Percentiles rank a stretch among this genome's conserved stretches.
These are phyloP conservation scores for Brachyptera putata DNA, from an alignment of 2,888 invertebrate genomes.

Conservation along the genomic window DNA sequence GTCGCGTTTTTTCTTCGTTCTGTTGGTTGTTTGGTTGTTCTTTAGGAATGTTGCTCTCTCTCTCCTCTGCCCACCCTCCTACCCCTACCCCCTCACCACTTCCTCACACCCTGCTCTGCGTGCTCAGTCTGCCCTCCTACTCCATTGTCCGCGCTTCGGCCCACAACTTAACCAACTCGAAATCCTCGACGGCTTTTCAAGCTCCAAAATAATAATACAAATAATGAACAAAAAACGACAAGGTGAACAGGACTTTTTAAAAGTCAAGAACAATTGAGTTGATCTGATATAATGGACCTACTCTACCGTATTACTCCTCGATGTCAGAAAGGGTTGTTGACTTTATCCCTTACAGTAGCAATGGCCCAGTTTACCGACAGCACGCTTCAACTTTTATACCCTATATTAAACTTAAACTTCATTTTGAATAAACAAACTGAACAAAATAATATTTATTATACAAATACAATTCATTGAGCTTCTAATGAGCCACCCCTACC, in stretches of 20 bases:
- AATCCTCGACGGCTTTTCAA: not conserved
- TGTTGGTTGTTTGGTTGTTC: not conserved
- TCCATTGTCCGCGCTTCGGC: conserved; percentile 4
- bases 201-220: not conserved
- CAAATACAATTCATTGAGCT: too few species aligned
- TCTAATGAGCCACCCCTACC: too few species aligned
- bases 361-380: too few species aligned
- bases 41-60: conserved; percentile 33
- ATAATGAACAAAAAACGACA: not conserved
- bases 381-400: too few species aligned
- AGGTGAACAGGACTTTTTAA: not conserved
- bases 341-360: too few species aligned
- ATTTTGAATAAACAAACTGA: too few species aligned
- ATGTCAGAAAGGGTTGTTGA: too few species aligned
- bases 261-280: not conserved
- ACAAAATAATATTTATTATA: too few species aligned
- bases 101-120: conserved; percentile 10
- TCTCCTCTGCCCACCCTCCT: conserved; percentile 28
- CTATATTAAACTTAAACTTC: too few species aligned
- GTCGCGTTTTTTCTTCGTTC: conserved; percentile 17
- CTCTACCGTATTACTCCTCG: too few species aligned
- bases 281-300: too few species aligned
- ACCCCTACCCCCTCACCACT: conserved; percentile 23
- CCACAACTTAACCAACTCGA: not conserved
- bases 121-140: conserved; percentile 12